A percentile compares a stretch with the other conserved stretches of the same genome.
These are phyloP conservation scores for Galerucella calmariensis DNA, from an alignment of 2,888 invertebrate species.

Conservation along the genomic window DNA sequence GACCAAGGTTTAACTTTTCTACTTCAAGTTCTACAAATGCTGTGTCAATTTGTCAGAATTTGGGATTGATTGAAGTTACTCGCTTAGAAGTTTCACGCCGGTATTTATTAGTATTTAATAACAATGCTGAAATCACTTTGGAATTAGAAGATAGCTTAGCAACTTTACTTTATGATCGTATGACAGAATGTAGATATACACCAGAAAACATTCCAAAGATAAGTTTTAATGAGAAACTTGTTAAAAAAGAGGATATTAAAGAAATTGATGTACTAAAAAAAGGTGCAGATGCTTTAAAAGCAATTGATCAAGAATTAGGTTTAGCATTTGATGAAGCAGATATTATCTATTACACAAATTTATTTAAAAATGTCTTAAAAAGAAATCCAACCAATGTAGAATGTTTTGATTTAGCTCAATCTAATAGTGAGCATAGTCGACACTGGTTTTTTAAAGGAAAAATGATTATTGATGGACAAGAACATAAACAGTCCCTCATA, in stretches of 20 bases:
- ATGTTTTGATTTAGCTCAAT: conserved; percentile 97
- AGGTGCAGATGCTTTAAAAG: conserved; percentile 83
- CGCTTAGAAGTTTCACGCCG: conserved; percentile 86
- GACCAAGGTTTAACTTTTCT: conserved; percentile 93
- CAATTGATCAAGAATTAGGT: conserved; percentile 73
- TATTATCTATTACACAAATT: conserved; percentile 86
- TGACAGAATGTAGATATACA: conserved; percentile 92
- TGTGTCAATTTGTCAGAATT: conserved; percentile 90
- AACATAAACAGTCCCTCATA: conserved; percentile 84
- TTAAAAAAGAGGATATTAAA: conserved; percentile 79
- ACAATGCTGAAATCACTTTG: conserved; percentile 61
- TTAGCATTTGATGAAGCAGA: conserved; percentile 95
- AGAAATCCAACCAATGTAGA: conserved; percentile 97
- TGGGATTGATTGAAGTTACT: conserved; percentile 79
- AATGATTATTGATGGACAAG: conserved; percentile 84
- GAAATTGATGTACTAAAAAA: conserved; percentile 84
- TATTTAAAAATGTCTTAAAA: conserved; percentile 84
- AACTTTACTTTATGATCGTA: conserved; percentile 83
- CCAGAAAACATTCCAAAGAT: conserved; percentile 71
- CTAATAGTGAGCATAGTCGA: conserved; percentile 97
- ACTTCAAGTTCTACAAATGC: conserved; percentile 97
- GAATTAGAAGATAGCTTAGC: conserved; percentile 67
- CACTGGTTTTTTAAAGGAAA: conserved; percentile 99
- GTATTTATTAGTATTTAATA: conserved; percentile 73
- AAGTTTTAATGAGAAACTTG: conserved; percentile 76